These are phyloP conservation scores for Trachurus trachurus DNA, from an alignment of 2,797 vertebrate species.

Conservation along the genomic window DNA sequence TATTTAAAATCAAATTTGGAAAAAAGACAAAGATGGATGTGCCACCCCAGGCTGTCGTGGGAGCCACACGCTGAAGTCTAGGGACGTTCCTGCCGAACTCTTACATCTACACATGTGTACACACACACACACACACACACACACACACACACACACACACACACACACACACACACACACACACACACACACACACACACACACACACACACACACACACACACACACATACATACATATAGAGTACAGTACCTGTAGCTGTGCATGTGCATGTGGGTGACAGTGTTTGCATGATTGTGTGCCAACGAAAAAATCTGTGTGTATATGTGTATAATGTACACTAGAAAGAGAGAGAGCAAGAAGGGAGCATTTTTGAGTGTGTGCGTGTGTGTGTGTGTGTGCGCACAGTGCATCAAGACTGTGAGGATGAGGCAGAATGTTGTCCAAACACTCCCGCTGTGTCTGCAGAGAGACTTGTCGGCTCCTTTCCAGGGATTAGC, in stretches of 20 bases:
- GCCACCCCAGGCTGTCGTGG: slow-evolving; percentile 87
- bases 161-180: slow-evolving; percentile 13
- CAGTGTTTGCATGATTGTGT: not conserved
- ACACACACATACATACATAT: slow-evolving; percentile 21
- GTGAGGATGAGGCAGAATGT: slow-evolving; percentile 27
- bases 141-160: slow-evolving; percentile 1
- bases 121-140: slow-evolving; percentile 4
- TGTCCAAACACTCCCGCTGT: slow-evolving; percentile 63
- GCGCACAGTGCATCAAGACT: slow-evolving; percentile 1
- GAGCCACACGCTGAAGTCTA: slow-evolving; percentile 79
- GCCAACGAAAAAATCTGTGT: not conserved
- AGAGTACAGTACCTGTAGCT: slow-evolving; percentile 30
- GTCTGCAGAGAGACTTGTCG: slow-evolving; percentile 45
- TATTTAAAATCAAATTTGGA: slow-evolving; percentile 99
- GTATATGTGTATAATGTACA: not conserved
- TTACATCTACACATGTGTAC: slow-evolving; percentile 33
- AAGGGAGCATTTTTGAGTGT: not conserved
- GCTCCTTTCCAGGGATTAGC: slow-evolving; percentile 58
- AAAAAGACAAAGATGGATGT: slow-evolving; percentile 99
- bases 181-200: slow-evolving; percentile 8
- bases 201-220: not conserved
- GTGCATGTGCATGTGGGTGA: slow-evolving; percentile 1
- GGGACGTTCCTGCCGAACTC: slow-evolving; percentile 65
- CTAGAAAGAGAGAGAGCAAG: not conserved
- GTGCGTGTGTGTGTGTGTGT: not conserved